Evolutionary conservation across 2,113 vertebrate genomes (phyloP), one percentile per base, ranked within the genome.

Genomic region (Pagrus major): DNA sequence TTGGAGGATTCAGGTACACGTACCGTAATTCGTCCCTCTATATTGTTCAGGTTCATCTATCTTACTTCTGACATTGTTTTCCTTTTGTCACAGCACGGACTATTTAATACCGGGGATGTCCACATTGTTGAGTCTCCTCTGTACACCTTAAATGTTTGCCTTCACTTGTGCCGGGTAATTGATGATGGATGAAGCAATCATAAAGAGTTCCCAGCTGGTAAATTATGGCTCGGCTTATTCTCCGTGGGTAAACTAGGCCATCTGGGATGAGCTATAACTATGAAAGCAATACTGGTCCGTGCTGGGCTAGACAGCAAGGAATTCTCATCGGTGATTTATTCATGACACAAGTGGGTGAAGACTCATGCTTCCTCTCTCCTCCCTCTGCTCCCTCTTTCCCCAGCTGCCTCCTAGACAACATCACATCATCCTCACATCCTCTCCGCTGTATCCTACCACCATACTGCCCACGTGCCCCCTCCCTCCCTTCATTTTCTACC

Each of bases 281-380:
- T 78, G 84, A 81, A 80, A 52, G 83, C 54, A 27, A 78, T 78
- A 59, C 84, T 76, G 75, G 82, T 84, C 76, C 65, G 29, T 8
- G 69, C 69, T 76, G 84, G 59, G 59, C 56, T n/a, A 84, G 86
- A 88, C 81, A 82, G 83, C 60, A 9, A 84, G 83, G 77, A 80
- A 74, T 87, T 89, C 74, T 88, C 78, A 71, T 71, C 74, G 3
- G 84, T 91, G 85, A 93, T 91, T 93, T 91, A 94, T 94, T 93
- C 86, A 93, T 91, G 82, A 91, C 88, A 93, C 87, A 84, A 81
- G 86, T 86, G 88, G 89, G 84, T 85, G 88, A 91, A 83, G 83
- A 80, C 63, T 68, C 61, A 46, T 75, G 52, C 75, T 65, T 83
- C 60, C 84, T 83, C 80, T 74, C 71, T 78, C 49, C 35, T 65